Conservation (phyloP, 2,113 vertebrate species). For the Gasterosteus nipponicus region DNA sequence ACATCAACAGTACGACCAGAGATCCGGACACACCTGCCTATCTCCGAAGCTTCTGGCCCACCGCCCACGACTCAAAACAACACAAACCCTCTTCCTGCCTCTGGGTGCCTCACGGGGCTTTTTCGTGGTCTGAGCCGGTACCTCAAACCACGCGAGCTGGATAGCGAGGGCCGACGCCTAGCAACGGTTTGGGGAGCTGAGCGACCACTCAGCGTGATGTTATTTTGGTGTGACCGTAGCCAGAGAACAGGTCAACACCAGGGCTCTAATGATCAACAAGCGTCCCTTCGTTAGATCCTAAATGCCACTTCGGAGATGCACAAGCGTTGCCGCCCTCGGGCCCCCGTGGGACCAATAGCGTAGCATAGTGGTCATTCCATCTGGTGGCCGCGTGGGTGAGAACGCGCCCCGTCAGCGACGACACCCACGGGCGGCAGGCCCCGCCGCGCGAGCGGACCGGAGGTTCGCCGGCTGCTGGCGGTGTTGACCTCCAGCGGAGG, state of each 20-base stretch:
- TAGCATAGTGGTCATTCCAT: constrained; percentile 68
- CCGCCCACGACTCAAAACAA: constrained; percentile 40
- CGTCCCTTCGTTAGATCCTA: constrained; percentile 48
- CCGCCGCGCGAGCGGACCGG: constrained; percentile 40
- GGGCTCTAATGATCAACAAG: constrained; percentile 55
- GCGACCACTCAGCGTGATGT: constrained; percentile 49
- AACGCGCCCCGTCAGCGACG: constrained; percentile 52
- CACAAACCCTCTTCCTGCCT: constrained; percentile 43
- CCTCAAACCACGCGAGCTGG: constrained; percentile 25
- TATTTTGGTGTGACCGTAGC: constrained; percentile 30
- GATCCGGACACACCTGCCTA: constrained; percentile 62
- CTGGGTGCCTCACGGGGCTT: constrained; percentile 18
- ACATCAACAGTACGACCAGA: constrained; percentile 59
- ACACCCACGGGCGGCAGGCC: constrained; percentile 68
- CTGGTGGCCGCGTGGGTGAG: constrained; percentile 60
- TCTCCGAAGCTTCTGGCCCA: constrained; percentile 52
- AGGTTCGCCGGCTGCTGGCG: constrained; percentile 15
- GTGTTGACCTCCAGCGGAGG: constrained; percentile 35
- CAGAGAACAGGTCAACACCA: constrained; percentile 14
- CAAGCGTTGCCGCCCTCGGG: constrained; percentile 35
- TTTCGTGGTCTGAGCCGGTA: constrained; percentile 30
- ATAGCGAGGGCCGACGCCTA: constrained; percentile 24
- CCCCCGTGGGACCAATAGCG: constrained; percentile 61
- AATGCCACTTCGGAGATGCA: constrained; percentile 45
- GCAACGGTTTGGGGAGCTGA: neutral